Base-by-base conservation (phyloP, 23 tunicate species). In the Halocynthia roretzi region DNA sequence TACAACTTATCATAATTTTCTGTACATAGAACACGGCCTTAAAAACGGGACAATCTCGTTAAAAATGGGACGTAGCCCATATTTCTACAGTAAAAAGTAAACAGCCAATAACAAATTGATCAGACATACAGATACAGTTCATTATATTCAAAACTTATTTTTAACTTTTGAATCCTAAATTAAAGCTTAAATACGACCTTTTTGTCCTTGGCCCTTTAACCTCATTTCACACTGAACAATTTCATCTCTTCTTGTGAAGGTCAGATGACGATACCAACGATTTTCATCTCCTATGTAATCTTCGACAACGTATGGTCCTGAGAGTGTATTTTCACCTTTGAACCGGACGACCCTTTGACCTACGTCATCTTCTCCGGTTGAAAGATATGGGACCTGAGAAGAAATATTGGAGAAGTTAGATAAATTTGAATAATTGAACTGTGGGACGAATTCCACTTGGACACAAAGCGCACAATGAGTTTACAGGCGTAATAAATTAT, bases 361-460 rank as follows among this genome's bases (percentile, higher is more conserved):
- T 23, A 85, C 21, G 60, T 79, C 75, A 22, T 93, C 84, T 6
- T 81, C 92, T 14, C 83, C 84, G 2, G 72, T 71, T 17, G 98
- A 80, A 19, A 93, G 57, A 74, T 87, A 93, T 5, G 98, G 98
- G 15, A 88, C 92, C 87, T 93, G 73, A 56, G 51, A 8, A 52
- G 49, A 68, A 31, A 31, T 4, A 31, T 10, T 40, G 12, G 18
- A 22, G 17, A 11, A n/a, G 68, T 10, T 40, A 70, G 20, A 22
- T 53, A 31, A 68, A 12, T 15, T n/a, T n/a, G n/a, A n/a, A n/a
- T n/a, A n/a, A n/a, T n/a, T n/a, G n/a, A 22, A 68, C 2, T 68
- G n/a, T n/a, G 63, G 12, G 62, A 58, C 17, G 2, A 14, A 14
- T 58, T 15, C 63, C 63, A 14, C 4, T 58, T n/a, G 63, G 5